Evolutionary conservation across 2,797 vertebrate species (phyloP), one percentile per base, ranked within the genome.

Genomic region (Periparus ater): DNA sequence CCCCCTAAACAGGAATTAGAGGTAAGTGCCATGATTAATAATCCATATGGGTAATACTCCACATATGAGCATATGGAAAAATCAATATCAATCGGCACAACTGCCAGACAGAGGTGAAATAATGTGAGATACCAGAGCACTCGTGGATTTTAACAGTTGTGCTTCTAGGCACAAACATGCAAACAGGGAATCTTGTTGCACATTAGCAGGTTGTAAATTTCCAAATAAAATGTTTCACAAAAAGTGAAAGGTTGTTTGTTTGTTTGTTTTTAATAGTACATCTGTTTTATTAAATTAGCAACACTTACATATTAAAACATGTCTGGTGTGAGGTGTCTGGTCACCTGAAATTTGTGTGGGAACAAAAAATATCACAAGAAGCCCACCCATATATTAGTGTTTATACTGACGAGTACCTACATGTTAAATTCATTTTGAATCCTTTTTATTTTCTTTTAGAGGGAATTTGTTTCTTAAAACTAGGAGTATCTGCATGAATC

Each of bases 231-330:
- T 57, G 32, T 17, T 73, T 71, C 73, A 85, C 76, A 87, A 82
- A 86, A 96, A 93, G 42, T 81, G 50, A 93, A 93, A 93, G 62
- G 36, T 77, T 94, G 48, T n/a, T 95, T 91, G 73, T n/a, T 95
- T 91, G 73, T 51, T 94, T 95, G 55, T 75, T 95, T 96, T 90
- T 85, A 93, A 92, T 65, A 76, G 93, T 79, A 54, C 91, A 89
- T 95, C 94, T 96, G 96, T 87, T 97, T 93, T 96, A 91, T 96
- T 95, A 91, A 95, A 95, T 88, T 47, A 76, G 60, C 55, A 91
- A 91, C 89, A 85, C 80, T 81, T 85, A 22, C 8, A 85, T 94
- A 92, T 74, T 91, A 88, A 92, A 89, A 88, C 8, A 78, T 17
- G 76, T 71, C 91, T 95, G 91, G 85, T 27, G 18, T 42, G 42